Evolutionary conservation across 2,797 vertebrate species (phyloP), one percentile per base, ranked within the genome.

Genomic region (Masticophis lateralis): DNA sequence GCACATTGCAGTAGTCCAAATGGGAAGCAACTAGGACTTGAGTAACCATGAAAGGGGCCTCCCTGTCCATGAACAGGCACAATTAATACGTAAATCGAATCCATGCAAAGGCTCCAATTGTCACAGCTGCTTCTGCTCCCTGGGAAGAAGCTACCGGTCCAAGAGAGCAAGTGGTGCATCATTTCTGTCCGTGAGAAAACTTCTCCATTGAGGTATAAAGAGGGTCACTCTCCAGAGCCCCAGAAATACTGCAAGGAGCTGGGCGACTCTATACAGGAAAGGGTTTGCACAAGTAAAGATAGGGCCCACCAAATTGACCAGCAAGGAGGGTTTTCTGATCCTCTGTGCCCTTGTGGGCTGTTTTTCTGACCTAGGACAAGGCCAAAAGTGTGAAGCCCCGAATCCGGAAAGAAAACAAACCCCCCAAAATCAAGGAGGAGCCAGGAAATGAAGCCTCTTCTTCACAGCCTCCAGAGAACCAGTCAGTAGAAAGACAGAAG

Each of bases 401-500:
- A 88, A 98, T 97, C 69, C 99, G 99, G 97, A 99, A 99, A 96
- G 99, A 99, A 89, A 98, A 98, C 95, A 99, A 99, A 95, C 97
- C 97, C 2, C 98, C 98, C 55, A 98, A 98, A 94, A 94, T 96
- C 94, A 99, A 99, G 96, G 99, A 99, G 5, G 99, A 99, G 89
- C 98, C 98, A 22, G 98, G 98, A 91, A 98, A 98, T 6, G 98
- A 99, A 47, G 97, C 98, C 87, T 98, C 98, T 5, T 99, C 99
- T 66, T 99, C 99, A 5, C 98, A 98, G 86, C 98, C 98, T 91
- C 99, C 99, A 0, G 99, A 99, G 97, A 99, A 99, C 96, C 98
- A 98, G 0, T 99, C 99, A 3, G 99, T 99, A 96, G 99, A 99
- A 95, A 99, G 99, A 56, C 99, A 99, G 96, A 98, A 99, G 61